phyloP scores from a whole-genome alignment of 2,888 invertebrate genomes.

The Plusia festucae region DNA sequence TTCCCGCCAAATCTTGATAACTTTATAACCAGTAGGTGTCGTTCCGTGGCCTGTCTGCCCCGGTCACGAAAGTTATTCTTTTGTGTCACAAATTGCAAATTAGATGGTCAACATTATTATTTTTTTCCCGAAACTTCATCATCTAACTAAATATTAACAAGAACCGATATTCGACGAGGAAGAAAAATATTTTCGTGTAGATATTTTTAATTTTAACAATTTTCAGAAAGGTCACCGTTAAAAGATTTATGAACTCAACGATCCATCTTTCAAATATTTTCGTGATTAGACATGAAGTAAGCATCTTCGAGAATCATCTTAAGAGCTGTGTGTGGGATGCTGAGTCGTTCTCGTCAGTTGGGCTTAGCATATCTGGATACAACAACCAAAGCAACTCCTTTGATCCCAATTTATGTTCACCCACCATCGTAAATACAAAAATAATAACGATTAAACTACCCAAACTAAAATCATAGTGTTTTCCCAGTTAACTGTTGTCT shows the following conservation, averaged over 20 bases:
- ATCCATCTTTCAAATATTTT: conserved; percentile 1
- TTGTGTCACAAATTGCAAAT: not conserved
- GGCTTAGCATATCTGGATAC: conserved; percentile 43
- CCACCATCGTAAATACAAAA: conserved; percentile 56
- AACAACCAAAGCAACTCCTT: conserved; percentile 41
- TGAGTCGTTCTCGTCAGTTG: conserved; percentile 31
- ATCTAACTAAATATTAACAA: not conserved
- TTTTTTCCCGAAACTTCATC: not conserved
- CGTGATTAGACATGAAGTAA: not conserved
- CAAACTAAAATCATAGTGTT: conserved; percentile 65
- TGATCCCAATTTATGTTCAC: conserved; percentile 49
- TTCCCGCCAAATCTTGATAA: conserved; percentile 5
- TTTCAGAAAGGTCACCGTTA: not conserved
- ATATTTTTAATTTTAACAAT: not conserved
- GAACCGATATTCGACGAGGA: not conserved
- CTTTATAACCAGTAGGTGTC: conserved; percentile 27
- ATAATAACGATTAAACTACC: conserved; percentile 55
- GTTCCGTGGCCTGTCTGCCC: too few species aligned
- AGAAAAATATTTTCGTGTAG: not conserved
- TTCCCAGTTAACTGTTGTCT: conserved; percentile 66
- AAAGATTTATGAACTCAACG: not conserved
- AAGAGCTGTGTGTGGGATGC: conserved; percentile 41
- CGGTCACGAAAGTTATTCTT: not conserved
- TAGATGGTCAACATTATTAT: not conserved
- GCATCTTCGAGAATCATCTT: conserved; percentile 15